Percentiles rank a stretch among this genome's conserved stretches.
Evolutionary conservation across 92 coral and sea anemone species (phyloP).

Genomic region (Galaxea fascicularis): DNA sequence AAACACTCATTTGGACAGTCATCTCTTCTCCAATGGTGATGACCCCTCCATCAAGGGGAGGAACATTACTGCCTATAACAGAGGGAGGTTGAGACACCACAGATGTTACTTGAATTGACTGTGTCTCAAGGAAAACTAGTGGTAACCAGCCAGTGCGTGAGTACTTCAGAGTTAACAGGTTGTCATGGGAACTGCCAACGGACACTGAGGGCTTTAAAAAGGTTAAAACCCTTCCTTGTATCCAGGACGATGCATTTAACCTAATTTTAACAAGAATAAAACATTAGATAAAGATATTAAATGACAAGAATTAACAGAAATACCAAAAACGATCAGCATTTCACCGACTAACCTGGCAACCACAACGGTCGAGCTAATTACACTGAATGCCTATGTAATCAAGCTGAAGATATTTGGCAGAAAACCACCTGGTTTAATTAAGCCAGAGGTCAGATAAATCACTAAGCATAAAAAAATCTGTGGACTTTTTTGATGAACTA

Average conservation of each 20-base stretch:
- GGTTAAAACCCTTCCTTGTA: conserved; percentile 57
- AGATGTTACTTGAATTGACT: conserved; percentile 30
- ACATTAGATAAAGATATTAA: neutral
- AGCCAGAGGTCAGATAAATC: no score
- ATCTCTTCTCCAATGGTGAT: conserved; percentile 86
- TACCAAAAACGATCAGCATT: no score
- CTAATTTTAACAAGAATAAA: conserved; percentile 43
- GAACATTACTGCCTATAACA: conserved; percentile 58
- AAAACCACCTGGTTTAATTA: no score
- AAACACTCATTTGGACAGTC: conserved; percentile 47
- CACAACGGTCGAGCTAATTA: no score
- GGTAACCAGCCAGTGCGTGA: conserved; percentile 79
- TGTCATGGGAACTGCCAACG: conserved; percentile 59
- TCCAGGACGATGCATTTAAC: conserved; percentile 68
- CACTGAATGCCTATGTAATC: neutral
- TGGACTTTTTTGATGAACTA: no score
- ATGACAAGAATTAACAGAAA: neutral
- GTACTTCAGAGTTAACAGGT: conserved; percentile 58
- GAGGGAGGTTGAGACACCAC: conserved; percentile 40
- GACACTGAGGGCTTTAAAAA: conserved; percentile 70
- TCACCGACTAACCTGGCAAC: no score
- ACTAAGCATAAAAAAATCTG: no score
- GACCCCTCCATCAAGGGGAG: conserved; percentile 40
- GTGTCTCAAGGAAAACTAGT: neutral
- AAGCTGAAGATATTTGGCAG: no score